Base-by-base conservation (phyloP, 1,140 invertebrate species). In the Nephotettix cincticeps region DNA sequence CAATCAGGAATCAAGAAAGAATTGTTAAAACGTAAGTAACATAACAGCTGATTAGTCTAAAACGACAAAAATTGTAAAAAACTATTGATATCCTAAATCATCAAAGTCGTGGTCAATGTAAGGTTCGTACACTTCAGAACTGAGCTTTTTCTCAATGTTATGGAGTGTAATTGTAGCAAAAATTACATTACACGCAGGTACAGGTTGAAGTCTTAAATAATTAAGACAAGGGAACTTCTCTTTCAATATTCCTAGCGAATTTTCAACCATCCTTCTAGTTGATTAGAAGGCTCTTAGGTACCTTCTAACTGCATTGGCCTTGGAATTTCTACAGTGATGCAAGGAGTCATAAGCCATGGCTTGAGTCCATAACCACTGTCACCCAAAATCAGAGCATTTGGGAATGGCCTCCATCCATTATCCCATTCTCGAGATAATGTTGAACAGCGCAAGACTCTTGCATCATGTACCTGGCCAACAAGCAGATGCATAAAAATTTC, bases 141-240 rank as follows among this genome's bases (percentile, higher is more conserved):
- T 14, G 4, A 36, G 32, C 32, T n/a, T 54, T n/a, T 25, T 28
- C 4, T n/a, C 61, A 23, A 64, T 23, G 61, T 27, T 64, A 9
- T 28, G 61, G 6, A 64, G n/a, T 4, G 23, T 28, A 4, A n/a
- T 32, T 4, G 2, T 23, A 27, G n/a, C 17, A 9, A 25, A 25
- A 64, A 64, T n/a, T 23, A 64, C 28, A n/a, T 64, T n/a, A 13
- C 28, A 28, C 27, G 23, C 61, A 64, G 28, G 25, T 64, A 13
- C 25, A 64, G 72, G 70, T 21, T 72, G 21, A 13, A 76, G 3
- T 45, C 74, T 32, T 0, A 72, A 23, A 65, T 72, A 43, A 29
- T 75, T 75, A n/a, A 77, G 45, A 40, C 74, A 75, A 1, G 74
- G 74, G 68, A 77, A 77, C 25, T 71, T 73, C 36, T 75, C 72